Conservation (phyloP, 2,888 invertebrate species). For the Thereva nobilitata region DNA sequence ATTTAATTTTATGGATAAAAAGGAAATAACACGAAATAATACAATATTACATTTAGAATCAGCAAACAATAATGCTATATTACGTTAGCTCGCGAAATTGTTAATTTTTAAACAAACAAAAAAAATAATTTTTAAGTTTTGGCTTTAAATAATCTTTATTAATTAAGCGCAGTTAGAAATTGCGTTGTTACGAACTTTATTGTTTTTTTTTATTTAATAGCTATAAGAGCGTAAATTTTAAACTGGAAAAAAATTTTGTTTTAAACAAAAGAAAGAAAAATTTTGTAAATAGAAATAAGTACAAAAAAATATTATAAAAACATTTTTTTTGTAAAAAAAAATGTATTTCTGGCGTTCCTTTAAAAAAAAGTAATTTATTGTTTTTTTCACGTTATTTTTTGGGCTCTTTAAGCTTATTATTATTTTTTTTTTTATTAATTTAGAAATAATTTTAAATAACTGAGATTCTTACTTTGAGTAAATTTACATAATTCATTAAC, state of each 20-base stretch:
- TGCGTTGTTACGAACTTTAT: too few species aligned
- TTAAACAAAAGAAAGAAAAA: neutral
- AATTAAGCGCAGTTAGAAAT: too few species aligned
- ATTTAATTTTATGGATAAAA: neutral
- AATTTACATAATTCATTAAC: neutral
- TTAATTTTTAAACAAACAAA: too few species aligned
- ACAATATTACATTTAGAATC: neutral
- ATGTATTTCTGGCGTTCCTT: too few species aligned
- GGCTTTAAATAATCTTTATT: too few species aligned
- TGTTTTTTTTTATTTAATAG: too few species aligned
- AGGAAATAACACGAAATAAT: neutral
- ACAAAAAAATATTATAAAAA: neutral
- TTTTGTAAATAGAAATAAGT: slow-evolving; percentile 15
- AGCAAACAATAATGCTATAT: too few species aligned
- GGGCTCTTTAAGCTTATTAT: neutral
- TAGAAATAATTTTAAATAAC: neutral
- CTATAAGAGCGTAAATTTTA: neutral
- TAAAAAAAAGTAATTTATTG: neutral
- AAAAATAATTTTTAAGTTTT: too few species aligned
- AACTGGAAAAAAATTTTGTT: neutral
- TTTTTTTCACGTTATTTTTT: neutral
- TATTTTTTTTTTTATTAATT: neutral
- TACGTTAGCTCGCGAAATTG: too few species aligned
- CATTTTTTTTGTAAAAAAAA: too few species aligned
- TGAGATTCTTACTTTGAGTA: neutral